A percentile compares a stretch with the other conserved stretches of the same genome.
Evolutionary conservation across 2,797 vertebrate species (phyloP).

Genomic region (Decapterus maruadsi): DNA sequence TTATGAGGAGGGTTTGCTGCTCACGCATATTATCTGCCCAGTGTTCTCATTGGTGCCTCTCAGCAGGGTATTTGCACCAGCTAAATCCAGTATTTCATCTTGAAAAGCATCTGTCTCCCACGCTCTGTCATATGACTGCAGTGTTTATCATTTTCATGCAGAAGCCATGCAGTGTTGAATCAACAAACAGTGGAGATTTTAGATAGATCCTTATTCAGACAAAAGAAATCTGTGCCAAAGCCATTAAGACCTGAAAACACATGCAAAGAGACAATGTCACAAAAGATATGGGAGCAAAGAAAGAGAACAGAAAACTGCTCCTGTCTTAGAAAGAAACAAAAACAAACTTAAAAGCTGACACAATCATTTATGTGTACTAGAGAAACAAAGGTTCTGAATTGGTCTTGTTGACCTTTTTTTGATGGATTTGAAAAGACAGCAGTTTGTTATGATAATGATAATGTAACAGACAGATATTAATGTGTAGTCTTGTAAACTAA

Average conservation of each 20-base stretch:
- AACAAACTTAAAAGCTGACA: neutral
- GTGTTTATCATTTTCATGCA: slow-evolving; percentile 70
- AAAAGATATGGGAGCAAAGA: neutral
- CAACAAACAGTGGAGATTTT: slow-evolving; percentile 65
- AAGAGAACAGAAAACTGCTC: neutral
- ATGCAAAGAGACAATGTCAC: slow-evolving; percentile 12
- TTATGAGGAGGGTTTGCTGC: slow-evolving; percentile 13
- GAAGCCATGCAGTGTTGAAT: slow-evolving; percentile 62
- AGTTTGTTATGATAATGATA: neutral
- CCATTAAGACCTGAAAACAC: slow-evolving; percentile 32
- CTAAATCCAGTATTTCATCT: slow-evolving; percentile 78
- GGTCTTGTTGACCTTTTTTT: neutral
- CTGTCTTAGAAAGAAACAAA: neutral
- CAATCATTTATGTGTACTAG: neutral
- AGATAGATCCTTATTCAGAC: slow-evolving; percentile 43
- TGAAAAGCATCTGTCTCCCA: slow-evolving; percentile 80
- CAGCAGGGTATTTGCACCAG: slow-evolving; percentile 56
- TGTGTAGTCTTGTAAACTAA: neutral
- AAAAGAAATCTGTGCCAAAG: slow-evolving; percentile 41
- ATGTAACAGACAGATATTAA: neutral
- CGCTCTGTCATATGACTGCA: slow-evolving; percentile 71
- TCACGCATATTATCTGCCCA: slow-evolving; percentile 21
- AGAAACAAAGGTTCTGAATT: neutral
- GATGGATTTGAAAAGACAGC: neutral
- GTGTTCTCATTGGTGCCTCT: slow-evolving; percentile 44